A percentile compares a stretch with the other conserved stretches of the same genome.
These are phyloP conservation scores for Valencia hispanica DNA, from an alignment of 2,797 vertebrate species.

Conservation along the genomic window DNA sequence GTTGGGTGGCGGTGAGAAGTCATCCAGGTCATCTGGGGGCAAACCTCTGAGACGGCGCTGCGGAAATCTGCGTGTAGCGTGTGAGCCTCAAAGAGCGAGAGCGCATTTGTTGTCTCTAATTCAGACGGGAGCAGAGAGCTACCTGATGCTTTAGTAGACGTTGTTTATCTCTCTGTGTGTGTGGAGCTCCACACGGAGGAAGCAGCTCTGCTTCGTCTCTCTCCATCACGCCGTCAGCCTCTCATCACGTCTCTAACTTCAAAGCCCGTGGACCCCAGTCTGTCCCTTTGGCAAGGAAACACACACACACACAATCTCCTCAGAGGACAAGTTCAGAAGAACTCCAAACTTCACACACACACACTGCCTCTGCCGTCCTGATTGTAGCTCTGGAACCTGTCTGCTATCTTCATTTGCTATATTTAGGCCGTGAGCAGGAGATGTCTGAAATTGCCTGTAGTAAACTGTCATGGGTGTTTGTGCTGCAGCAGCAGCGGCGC, in stretches of 20 bases:
- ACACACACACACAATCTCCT: slow-evolving; percentile 29
- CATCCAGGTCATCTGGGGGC: slow-evolving; percentile 63
- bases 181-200: slow-evolving; percentile 39
- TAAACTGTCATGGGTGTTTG: slow-evolving; percentile 81
- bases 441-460: slow-evolving; percentile 78
- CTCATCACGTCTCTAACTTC: slow-evolving; percentile 79
- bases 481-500: slow-evolving; percentile 62
- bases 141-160: slow-evolving; percentile 43
- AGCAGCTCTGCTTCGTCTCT: slow-evolving; percentile 57
- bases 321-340: slow-evolving; percentile 53
- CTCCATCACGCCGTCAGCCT: slow-evolving; percentile 63
- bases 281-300: slow-evolving; percentile 66
- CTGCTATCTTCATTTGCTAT: slow-evolving; percentile 79
- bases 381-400: slow-evolving; percentile 65
- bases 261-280: slow-evolving; percentile 73
- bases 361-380: slow-evolving; percentile 54
- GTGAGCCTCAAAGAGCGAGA: slow-evolving; percentile 26
- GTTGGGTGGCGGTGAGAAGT: slow-evolving; percentile 51
- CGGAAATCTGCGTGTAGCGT: slow-evolving; percentile 25
- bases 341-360: slow-evolving; percentile 42
- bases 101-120: slow-evolving; percentile 29
- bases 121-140: slow-evolving; percentile 28
- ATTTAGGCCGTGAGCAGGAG: slow-evolving; percentile 76
- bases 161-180: slow-evolving; percentile 24
- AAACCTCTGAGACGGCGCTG: slow-evolving; percentile 39